Conservation (phyloP, 1,140 invertebrate species). For the Papilio helenus region DNA sequence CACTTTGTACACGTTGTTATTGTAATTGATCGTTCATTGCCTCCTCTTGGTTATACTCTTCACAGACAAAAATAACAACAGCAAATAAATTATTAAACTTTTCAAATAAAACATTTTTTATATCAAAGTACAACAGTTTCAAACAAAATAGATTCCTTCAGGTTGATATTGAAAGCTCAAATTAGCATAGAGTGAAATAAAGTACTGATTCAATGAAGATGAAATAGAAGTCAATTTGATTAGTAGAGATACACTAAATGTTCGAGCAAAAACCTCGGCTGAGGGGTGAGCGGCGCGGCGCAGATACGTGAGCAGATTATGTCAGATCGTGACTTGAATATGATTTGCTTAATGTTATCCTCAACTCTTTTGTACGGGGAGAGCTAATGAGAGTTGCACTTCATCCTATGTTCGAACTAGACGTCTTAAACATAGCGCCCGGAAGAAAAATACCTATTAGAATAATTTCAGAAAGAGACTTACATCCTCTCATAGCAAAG, state of each 20-base stretch:
- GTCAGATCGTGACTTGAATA: constrained; percentile 22
- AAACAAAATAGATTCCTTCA: neutral
- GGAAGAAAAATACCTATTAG: neutral
- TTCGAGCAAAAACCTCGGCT: neutral
- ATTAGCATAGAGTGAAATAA: neutral
- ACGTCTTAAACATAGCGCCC: neutral
- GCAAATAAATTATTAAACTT: neutral
- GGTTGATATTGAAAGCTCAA: no score
- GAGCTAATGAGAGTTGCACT: neutral
- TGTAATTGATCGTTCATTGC: neutral
- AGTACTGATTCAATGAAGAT: neutral
- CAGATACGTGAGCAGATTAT: constrained; percentile 3
- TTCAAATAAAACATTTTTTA: no score
- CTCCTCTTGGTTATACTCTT: neutral
- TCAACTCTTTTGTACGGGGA: neutral
- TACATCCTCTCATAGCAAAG: no score
- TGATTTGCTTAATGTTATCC: constrained; percentile 2
- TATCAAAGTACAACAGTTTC: no score
- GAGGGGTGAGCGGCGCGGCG: neutral
- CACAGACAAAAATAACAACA: neutral
- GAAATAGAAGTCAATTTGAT: neutral
- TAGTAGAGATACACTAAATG: neutral
- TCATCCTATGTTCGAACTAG: neutral
- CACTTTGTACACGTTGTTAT: neutral
- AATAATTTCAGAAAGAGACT: no score